Percentiles rank a stretch among this genome's conserved stretches.
Conservation (phyloP, 2,888 invertebrate species). For the Clusia tigrina region DNA sequence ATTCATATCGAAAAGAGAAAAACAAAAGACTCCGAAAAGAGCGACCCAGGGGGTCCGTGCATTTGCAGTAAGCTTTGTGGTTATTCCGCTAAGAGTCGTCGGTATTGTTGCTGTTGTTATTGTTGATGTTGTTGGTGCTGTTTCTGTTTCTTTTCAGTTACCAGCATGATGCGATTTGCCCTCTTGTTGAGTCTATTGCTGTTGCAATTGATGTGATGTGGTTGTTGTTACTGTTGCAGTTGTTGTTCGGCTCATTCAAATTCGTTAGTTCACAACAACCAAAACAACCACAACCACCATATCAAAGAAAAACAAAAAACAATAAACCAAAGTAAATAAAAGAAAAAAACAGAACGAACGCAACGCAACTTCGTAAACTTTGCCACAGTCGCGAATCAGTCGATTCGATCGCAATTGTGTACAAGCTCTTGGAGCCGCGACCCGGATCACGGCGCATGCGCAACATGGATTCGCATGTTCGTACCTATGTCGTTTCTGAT, state of each 20-base stretch:
- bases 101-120: not conserved
- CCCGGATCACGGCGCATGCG: not conserved
- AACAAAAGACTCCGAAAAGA: not conserved
- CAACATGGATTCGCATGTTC: not conserved
- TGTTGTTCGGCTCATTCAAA: not conserved
- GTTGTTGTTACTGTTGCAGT: not conserved
- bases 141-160: not conserved
- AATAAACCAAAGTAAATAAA: too few species aligned
- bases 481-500: not conserved
- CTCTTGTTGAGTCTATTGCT: not conserved
- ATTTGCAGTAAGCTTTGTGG: not conserved
- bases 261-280: not conserved
- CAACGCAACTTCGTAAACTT: not conserved
- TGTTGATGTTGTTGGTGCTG: not conserved
- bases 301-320: too few species aligned
- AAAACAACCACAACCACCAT: not conserved
- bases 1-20: not conserved
- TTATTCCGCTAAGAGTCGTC: slow-evolving; percentile 1
- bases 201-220: not conserved
- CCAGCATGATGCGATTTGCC: not conserved
- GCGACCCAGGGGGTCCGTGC: not conserved
- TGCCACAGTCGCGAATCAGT: not conserved
- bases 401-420: not conserved
- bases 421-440: not conserved
- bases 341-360: not conserved